phyloP scores from a whole-genome alignment of 1,140 invertebrate genomes.

The Helicoverpa armigera region DNA sequence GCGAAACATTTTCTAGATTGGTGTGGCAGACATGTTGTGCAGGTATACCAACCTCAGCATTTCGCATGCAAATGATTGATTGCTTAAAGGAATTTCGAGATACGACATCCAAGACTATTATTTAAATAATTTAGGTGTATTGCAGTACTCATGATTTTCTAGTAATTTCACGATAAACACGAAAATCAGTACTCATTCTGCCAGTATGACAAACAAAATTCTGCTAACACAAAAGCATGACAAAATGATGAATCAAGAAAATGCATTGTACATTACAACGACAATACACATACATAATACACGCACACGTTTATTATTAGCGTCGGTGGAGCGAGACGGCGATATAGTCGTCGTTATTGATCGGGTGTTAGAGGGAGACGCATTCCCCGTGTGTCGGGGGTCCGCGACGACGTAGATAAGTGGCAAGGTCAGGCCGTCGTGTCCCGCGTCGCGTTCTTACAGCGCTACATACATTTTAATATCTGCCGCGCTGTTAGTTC shows the following conservation, averaged over 20 bases:
- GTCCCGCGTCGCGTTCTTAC: conserved; percentile 50
- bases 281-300: conserved; percentile 47
- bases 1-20: conserved; percentile 7
- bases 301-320: conserved; percentile 78
- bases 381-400: conserved; percentile 54
- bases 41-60: neutral
- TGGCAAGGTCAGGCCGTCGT: conserved; percentile 79
- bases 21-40: neutral
- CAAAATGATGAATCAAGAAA: conserved; percentile 64
- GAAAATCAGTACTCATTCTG: neutral
- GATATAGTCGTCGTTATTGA: conserved; percentile 66
- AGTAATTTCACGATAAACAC: conserved; percentile 1
- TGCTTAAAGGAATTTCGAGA: neutral
- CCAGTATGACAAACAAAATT: conserved; percentile 1
- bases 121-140: neutral
- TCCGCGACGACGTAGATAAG: conserved; percentile 70
- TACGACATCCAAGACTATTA: neutral
- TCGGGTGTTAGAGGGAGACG: conserved; percentile 68
- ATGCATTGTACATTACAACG: conserved; percentile 59
- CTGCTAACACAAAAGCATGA: conserved; percentile 48
- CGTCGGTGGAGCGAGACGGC: conserved; percentile 67
- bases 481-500: conserved; percentile 25
- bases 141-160: neutral
- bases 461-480: conserved; percentile 53
- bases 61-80: neutral